A percentile compares a stretch with the other conserved stretches of the same genome.
These are phyloP conservation scores for Cebuella pygmaea DNA, from an alignment of 2,797 vertebrate species.

Conservation along the genomic window DNA sequence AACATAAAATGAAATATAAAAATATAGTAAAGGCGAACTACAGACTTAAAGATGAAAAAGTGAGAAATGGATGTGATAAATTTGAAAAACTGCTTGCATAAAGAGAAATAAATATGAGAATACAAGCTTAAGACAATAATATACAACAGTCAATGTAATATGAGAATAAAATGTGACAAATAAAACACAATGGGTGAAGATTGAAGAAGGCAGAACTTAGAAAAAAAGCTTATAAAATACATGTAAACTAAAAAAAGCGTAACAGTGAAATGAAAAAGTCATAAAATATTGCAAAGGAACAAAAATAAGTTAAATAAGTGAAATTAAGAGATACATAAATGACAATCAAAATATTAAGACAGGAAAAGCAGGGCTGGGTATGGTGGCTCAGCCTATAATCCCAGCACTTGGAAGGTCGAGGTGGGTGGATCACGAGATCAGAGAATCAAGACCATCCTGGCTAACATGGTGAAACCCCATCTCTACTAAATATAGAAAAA, in stretches of 20 bases:
- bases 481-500: too few relatives aligned
- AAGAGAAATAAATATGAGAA: neutral
- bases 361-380: neutral
- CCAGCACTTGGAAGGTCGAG: too few relatives aligned
- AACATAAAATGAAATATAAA: neutral
- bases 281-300: neutral
- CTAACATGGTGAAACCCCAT: too few relatives aligned
- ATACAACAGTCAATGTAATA: neutral
- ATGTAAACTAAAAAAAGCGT: neutral
- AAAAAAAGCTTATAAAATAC: neutral
- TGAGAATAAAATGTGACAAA: neutral
- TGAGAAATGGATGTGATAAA: neutral
- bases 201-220: neutral
- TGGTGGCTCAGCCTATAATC: too few relatives aligned
- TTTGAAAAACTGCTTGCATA: neutral
- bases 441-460: too few relatives aligned
- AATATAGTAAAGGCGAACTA: neutral
- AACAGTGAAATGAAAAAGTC: neutral
- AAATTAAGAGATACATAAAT: neutral
- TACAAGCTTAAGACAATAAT: neutral
- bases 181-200: neutral
- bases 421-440: too few relatives aligned
- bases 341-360: neutral
- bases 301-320: neutral
- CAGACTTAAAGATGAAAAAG: neutral